Evolutionary conservation across 92 coral and sea anemone species (phyloP).

Genomic region (Diadumene lineata): DNA sequence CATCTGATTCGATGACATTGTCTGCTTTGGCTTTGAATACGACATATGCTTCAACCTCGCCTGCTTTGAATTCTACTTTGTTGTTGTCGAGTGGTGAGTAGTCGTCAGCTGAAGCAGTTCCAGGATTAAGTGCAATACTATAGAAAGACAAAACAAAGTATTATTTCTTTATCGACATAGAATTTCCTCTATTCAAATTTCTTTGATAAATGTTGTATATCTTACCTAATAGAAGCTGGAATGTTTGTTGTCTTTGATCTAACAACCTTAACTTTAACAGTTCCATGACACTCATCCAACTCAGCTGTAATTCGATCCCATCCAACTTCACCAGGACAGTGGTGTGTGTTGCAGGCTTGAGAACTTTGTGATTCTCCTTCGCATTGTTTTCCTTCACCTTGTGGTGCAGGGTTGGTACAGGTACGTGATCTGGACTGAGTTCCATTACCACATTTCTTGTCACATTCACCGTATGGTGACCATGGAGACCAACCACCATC

Average conservation of each 20-base stretch:
- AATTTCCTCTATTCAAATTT: too few relatives aligned
- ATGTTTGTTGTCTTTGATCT: slow-evolving; percentile 7
- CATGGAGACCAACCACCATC: slow-evolving; percentile 46
- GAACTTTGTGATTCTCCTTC: background rate
- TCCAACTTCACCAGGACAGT: slow-evolving; percentile 18
- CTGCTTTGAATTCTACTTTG: background rate
- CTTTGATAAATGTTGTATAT: background rate
- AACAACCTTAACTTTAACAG: background rate
- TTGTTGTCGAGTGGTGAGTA: background rate
- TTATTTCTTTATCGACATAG: too few relatives aligned
- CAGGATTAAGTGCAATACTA: background rate
- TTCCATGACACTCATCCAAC: slow-evolving; percentile 11
- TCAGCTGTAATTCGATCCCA: slow-evolving; percentile 18
- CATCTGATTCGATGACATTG: slow-evolving; percentile 7
- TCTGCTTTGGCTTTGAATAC: slow-evolving; percentile 18
- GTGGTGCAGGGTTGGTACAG: slow-evolving; percentile 35
- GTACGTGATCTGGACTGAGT: slow-evolving; percentile 42
- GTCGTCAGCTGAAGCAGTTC: background rate
- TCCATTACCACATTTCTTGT: slow-evolving; percentile 44
- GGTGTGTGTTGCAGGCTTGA: slow-evolving; percentile 11
- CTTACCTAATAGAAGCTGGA: slow-evolving; percentile 16
- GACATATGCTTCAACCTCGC: background rate
- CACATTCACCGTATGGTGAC: slow-evolving; percentile 37
- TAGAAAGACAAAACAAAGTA: background rate
- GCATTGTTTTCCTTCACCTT: slow-evolving; percentile 14